These are phyloP conservation scores for Drosophila koepferae DNA, from an alignment of 2,888 invertebrate genomes.

Conservation along the genomic window DNA sequence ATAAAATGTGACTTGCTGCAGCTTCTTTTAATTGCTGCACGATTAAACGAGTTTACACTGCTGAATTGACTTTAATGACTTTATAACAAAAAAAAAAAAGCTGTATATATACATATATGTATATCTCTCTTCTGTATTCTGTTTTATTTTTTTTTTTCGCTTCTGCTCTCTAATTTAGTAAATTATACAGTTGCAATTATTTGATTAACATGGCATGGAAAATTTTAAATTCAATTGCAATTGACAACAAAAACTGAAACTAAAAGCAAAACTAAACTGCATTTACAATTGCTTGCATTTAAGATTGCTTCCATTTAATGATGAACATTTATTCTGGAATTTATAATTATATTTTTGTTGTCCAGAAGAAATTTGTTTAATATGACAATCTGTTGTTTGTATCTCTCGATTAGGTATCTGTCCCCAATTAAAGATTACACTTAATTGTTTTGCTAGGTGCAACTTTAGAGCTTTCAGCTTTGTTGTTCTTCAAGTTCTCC, in stretches of 20 bases:
- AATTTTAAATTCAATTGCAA: slow-evolving; percentile 13
- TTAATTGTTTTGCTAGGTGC: background rate
- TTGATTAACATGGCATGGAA: slow-evolving; percentile 22
- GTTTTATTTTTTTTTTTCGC: background rate
- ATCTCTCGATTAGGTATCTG: background rate
- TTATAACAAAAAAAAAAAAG: slow-evolving; percentile 5
- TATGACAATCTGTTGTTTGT: background rate
- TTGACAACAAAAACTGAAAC: slow-evolving; percentile 1
- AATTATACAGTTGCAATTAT: slow-evolving; percentile 28
- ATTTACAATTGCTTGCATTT: slow-evolving; percentile 14
- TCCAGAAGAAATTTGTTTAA: background rate
- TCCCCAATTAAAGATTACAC: background rate
- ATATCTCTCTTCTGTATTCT: background rate
- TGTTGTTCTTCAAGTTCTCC: background rate
- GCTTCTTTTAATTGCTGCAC: slow-evolving; percentile 16
- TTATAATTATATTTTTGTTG: background rate
- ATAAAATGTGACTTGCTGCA: background rate
- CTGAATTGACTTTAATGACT: slow-evolving; percentile 31
- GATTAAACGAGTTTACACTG: slow-evolving; percentile 15
- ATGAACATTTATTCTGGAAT: background rate
- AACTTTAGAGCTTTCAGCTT: background rate
- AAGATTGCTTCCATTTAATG: slow-evolving; percentile 1
- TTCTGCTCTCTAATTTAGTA: slow-evolving; percentile 27
- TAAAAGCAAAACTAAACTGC: background rate
- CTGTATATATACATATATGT: background rate